Evolutionary conservation across 2,797 vertebrate species (phyloP).

Genomic region (Avahi laniger): DNA sequence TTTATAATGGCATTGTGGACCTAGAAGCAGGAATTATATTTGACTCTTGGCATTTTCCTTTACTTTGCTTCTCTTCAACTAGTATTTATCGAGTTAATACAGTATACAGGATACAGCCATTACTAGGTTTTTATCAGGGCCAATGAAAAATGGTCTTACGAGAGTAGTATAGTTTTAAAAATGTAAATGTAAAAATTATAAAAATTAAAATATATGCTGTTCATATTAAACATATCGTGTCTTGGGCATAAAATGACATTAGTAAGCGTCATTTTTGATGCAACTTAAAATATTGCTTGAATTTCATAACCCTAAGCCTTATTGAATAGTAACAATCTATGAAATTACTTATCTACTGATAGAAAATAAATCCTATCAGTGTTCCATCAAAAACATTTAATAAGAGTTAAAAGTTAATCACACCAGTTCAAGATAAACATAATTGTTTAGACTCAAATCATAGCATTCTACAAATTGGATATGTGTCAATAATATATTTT

Average conservation of each 20-base stretch:
- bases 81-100: background rate
- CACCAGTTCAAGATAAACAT: constrained; percentile 21
- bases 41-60: background rate
- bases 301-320: background rate
- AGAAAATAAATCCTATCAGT: constrained; percentile 22
- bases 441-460: constrained; percentile 38
- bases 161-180: background rate
- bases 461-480: constrained; percentile 33
- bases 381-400: constrained; percentile 31
- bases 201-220: background rate
- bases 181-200: background rate
- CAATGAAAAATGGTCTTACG: background rate
- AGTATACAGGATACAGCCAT: background rate
- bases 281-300: background rate
- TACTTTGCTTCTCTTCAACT: background rate
- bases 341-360: constrained; percentile 11
- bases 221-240: background rate
- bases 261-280: background rate
- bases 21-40: background rate
- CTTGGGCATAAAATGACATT: background rate
- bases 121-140: background rate
- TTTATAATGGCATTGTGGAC: background rate
- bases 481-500: background rate
- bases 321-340: background rate
- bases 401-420: constrained; percentile 29